phyloP scores from a whole-genome alignment of 2,888 invertebrate genomes.

The Drosophila differens region DNA sequence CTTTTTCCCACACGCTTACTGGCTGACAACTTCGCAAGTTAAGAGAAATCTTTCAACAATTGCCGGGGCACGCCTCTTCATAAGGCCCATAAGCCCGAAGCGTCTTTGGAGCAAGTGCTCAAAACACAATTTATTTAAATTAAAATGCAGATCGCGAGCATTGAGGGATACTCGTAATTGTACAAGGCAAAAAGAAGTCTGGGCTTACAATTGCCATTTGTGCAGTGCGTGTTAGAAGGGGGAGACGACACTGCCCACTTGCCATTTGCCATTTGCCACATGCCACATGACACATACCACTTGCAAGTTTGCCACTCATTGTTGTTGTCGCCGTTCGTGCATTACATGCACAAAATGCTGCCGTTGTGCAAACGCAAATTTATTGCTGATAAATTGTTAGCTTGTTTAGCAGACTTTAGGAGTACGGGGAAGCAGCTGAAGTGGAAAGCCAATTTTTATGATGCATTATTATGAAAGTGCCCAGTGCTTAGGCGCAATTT shows the following conservation, averaged over 20 bases:
- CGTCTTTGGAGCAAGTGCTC: conserved; percentile 15
- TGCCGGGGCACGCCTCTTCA: conserved; percentile 41
- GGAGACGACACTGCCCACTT: conserved; percentile 15
- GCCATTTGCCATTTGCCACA: conserved; percentile 24
- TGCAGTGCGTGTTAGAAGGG: conserved; percentile 29
- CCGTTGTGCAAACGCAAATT: conserved; percentile 60
- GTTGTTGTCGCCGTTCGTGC: conserved; percentile 37
- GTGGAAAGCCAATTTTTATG: conserved; percentile 23
- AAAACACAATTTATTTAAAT: conserved; percentile 71
- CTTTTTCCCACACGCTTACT: conserved; percentile 8
- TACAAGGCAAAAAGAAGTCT: conserved; percentile 5
- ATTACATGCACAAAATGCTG: conserved; percentile 33
- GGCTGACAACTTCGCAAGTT: conserved; percentile 46
- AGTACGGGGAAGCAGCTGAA: conserved; percentile 10
- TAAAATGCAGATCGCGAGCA: conserved; percentile 68
- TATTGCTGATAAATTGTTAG: conserved; percentile 76
- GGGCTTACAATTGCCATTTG: conserved; percentile 35
- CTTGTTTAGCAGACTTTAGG: conserved; percentile 44
- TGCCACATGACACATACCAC: conserved; percentile 17
- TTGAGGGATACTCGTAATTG: conserved; percentile 25
- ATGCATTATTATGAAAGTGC: conserved; percentile 46
- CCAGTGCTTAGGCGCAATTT: conserved; percentile 59
- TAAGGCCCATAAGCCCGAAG: conserved; percentile 2
- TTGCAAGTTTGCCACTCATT: conserved; percentile 33
- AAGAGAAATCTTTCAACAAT: conserved; percentile 48